A percentile compares a stretch with the other conserved stretches of the same genome.
Evolutionary conservation across 2,888 invertebrate species (phyloP).

Genomic region (Oeneis ivallda): DNA sequence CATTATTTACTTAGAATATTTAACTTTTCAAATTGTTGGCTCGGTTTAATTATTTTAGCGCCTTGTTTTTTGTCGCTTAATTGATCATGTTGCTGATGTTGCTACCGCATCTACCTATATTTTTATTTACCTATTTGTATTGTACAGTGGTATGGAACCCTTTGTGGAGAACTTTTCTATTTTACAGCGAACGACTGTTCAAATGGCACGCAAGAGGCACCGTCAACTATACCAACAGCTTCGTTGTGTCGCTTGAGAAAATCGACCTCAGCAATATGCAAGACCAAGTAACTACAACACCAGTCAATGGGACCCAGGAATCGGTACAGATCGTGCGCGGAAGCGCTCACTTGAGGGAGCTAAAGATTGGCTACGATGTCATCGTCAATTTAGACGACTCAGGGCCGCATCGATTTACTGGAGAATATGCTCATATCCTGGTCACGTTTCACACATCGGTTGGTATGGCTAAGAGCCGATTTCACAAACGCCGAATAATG

Average conservation of each 20-base stretch:
- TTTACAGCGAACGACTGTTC: slow-evolving; percentile 54
- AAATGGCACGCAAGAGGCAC: slow-evolving; percentile 53
- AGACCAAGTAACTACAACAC: slow-evolving; percentile 25
- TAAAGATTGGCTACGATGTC: slow-evolving; percentile 57
- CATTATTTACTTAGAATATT: too few relatives aligned
- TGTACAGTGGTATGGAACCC: too few relatives aligned
- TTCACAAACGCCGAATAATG: too few relatives aligned
- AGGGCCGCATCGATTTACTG: slow-evolving; percentile 49
- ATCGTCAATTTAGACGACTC: slow-evolving; percentile 44
- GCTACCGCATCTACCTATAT: too few relatives aligned
- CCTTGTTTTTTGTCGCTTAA: too few relatives aligned
- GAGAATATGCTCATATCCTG: slow-evolving; percentile 44
- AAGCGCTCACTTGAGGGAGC: slow-evolving; percentile 45
- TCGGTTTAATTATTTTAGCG: too few relatives aligned
- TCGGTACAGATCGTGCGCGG: slow-evolving; percentile 44
- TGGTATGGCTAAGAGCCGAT: slow-evolving; percentile 33
- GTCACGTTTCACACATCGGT: slow-evolving; percentile 45
- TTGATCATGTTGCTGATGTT: too few relatives aligned
- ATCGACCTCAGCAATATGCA: slow-evolving; percentile 47
- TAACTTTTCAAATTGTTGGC: too few relatives aligned
- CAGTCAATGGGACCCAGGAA: slow-evolving; percentile 32
- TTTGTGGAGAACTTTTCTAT: too few relatives aligned
- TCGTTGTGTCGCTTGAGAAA: slow-evolving; percentile 57
- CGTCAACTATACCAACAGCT: slow-evolving; percentile 59
- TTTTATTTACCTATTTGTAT: too few relatives aligned